phyloP scores from a whole-genome alignment of 2,888 invertebrate species.

The Tetragonisca angustula region DNA sequence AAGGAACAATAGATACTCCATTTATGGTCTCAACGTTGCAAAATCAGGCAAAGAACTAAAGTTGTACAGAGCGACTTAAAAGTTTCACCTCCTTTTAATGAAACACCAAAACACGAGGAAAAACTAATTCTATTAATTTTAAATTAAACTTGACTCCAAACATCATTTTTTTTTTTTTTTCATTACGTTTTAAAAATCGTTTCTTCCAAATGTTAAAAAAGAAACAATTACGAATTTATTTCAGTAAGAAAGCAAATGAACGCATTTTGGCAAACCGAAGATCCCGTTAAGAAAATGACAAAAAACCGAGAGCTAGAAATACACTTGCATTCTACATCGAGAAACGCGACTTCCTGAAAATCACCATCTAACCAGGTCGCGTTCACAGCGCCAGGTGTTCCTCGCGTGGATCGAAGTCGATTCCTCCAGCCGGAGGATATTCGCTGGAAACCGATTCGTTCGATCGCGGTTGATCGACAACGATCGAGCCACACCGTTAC shows the following conservation, averaged over 20 bases:
- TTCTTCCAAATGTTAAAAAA: no score
- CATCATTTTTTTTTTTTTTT: no score
- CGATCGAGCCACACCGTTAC: not conserved
- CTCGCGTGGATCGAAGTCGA: conserved; percentile 1
- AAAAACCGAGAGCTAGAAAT: no score
- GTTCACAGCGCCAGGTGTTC: conserved; percentile 6
- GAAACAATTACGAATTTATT: no score
- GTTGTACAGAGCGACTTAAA: not conserved
- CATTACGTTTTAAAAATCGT: no score
- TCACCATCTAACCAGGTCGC: not conserved
- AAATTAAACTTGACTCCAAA: no score
- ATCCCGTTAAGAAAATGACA: not conserved
- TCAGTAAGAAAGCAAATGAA: not conserved
- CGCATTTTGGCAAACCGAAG: not conserved
- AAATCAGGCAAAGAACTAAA: not conserved
- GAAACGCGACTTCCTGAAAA: not conserved
- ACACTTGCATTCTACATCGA: not conserved
- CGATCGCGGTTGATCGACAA: conserved; percentile 40
- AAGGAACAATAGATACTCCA: not conserved
- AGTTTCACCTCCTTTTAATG: no score
- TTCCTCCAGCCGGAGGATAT: conserved; percentile 3
- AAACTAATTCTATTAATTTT: no score
- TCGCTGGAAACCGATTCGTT: conserved; percentile 25
- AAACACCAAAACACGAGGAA: no score
- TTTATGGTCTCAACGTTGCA: no score